Percentiles rank a stretch among this genome's conserved stretches.
Evolutionary conservation across 2,113 vertebrate species (phyloP).

Genomic region (Ovis canadensis): DNA sequence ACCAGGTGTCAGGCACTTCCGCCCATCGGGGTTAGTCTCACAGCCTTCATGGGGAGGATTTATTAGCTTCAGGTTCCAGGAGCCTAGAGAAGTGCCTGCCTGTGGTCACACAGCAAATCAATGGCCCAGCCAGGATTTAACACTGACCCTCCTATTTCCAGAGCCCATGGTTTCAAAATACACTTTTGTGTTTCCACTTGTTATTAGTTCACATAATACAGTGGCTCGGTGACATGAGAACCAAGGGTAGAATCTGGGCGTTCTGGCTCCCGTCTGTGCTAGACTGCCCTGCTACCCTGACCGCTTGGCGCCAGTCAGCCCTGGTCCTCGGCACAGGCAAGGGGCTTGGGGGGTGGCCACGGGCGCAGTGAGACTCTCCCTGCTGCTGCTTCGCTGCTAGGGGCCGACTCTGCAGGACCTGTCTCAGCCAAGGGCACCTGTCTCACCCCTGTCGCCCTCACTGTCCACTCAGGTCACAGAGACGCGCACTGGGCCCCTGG

Average conservation of each 20-base stretch:
- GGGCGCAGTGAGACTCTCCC: background rate
- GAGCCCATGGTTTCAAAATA: background rate
- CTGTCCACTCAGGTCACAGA: constrained; percentile 90
- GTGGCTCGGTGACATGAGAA: background rate
- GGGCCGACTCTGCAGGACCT: background rate
- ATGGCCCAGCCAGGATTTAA: background rate
- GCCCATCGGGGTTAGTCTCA: background rate
- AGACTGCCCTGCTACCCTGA: background rate
- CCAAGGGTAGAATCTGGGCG: rapidly evolving
- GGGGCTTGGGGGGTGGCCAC: rapidly evolving
- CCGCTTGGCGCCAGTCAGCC: background rate
- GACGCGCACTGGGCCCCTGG: constrained; percentile 96
- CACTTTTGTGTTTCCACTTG: background rate
- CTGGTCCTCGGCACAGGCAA: background rate
- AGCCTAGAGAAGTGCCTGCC: background rate
- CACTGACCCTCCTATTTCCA: background rate
- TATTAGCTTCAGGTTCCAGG: background rate
- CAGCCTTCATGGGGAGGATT: background rate
- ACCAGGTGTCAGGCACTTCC: background rate
- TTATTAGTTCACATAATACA: too few relatives aligned
- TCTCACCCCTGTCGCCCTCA: constrained; percentile 22
- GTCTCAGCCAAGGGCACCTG: background rate
- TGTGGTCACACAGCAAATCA: background rate
- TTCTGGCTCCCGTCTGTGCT: background rate
- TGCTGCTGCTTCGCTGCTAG: background rate